Base-by-base conservation (phyloP, 2,113 vertebrate genomes). In the Nycticebus coucang region DNA sequence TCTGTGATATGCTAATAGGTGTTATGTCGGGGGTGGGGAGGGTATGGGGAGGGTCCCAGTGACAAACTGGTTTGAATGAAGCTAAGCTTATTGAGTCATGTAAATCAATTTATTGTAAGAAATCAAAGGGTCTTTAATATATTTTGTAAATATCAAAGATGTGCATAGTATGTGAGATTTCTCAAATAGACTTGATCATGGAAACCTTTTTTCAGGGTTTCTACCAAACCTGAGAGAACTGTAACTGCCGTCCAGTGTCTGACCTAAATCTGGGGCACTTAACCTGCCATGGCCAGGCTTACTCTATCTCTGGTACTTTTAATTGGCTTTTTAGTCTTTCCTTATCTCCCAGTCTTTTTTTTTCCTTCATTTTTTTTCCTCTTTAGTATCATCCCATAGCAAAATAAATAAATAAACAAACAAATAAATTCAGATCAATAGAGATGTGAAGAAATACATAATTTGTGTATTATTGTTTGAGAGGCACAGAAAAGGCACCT, bases 211-310 rank as follows among this genome's bases (percentile, higher is more conserved):
- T 72, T 86, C 57, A 71, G 35, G 53, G 17, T 87, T 90, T 95
- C 81, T 41, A 64, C 93, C 96, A 41, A 80, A 89, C 78, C 14
- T 94, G 60, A 57, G 35, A 91, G 88, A 91, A 83, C 18, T 69
- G 2, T 81, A 72, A 77, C 13, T 50, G 11, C 91, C 62, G 18
- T 84, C 66, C 78, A 68, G 68, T 85, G 59, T 93, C 66, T 93
- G 86, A 85, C 85, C 60, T 88, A 84, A 94, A 96, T 96, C 72
- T 85, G 13, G 69, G 88, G 66, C 78, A 82, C 24, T 82, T 64
- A 77, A 64, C 89, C 79, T 90, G 77, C 7, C 2, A 21, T 3
- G 84, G 45, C 71, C 55, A 94, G 77, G n/a, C 66, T 96, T 81
- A 55, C 81, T 87, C 53, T 62, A 8, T 33, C 37, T 57, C 15